Evolutionary conservation across 2,888 invertebrate species (phyloP).

Genomic region (Erynnis tages): DNA sequence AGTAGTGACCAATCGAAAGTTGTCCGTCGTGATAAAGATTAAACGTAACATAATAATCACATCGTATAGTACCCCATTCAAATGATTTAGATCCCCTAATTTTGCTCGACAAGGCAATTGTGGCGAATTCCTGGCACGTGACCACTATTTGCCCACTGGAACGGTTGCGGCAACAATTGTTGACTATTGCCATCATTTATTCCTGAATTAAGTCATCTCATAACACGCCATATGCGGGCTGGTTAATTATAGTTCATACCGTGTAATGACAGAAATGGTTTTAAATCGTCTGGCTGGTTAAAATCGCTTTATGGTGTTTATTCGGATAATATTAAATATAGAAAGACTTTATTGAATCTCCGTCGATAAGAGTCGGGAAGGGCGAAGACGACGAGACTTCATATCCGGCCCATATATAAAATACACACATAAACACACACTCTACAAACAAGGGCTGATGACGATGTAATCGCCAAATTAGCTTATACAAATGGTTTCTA

Average conservation of each 20-base stretch:
- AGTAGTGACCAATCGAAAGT: conserved; percentile 22
- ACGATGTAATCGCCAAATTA: conserved; percentile 33
- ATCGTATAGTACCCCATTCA: conserved; percentile 60
- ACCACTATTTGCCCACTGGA: conserved; percentile 62
- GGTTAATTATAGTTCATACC: conserved; percentile 39
- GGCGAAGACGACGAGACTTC: conserved; percentile 59
- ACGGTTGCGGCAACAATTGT: conserved; percentile 58
- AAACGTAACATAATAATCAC: conserved; percentile 59
- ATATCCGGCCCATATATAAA: conserved; percentile 66
- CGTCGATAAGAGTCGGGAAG: conserved; percentile 60
- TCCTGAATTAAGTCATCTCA: conserved; percentile 68
- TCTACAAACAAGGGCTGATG: conserved; percentile 49
- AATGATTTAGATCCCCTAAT: conserved; percentile 55
- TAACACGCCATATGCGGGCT: conserved; percentile 64
- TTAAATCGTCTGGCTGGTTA: conserved; percentile 6
- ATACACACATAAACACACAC: conserved; percentile 45
- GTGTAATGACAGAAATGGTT: conserved; percentile 32
- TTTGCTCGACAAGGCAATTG: conserved; percentile 63
- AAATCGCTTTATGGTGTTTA: background rate
- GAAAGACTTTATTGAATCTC: conserved; percentile 25
- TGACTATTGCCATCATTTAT: conserved; percentile 68
- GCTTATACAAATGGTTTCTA: conserved; percentile 26
- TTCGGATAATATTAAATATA: conserved; percentile 16
- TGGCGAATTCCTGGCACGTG: conserved; percentile 72
- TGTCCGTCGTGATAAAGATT: conserved; percentile 24